phyloP scores from a whole-genome alignment of 2,888 invertebrate species.

The Apantesis nais region DNA sequence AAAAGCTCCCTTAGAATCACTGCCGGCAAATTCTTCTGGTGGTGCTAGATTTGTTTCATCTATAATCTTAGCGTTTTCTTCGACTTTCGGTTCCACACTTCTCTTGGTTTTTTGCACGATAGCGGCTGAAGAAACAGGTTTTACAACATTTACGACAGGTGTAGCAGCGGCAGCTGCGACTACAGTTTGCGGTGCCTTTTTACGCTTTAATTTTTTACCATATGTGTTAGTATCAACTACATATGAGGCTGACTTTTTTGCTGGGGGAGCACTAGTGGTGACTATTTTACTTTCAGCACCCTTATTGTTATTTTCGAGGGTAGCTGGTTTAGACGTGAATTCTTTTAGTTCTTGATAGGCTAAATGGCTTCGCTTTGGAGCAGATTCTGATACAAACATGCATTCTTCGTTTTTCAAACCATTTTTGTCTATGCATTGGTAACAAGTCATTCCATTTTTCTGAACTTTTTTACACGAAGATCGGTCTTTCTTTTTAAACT shows the following conservation, averaged over 20 bases:
- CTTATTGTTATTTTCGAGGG: conserved; percentile 65
- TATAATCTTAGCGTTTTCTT: conserved; percentile 62
- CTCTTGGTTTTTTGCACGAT: conserved; percentile 64
- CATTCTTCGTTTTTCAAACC: conserved; percentile 92
- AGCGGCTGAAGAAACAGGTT: conserved; percentile 38
- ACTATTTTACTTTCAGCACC: conserved; percentile 76
- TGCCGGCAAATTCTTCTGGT: conserved; percentile 83
- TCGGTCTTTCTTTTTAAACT: conserved; percentile 90
- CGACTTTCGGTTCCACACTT: conserved; percentile 68
- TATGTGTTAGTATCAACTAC: conserved; percentile 70
- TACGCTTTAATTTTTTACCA: conserved; percentile 76
- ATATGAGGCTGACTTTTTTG: conserved; percentile 72
- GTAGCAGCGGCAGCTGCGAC: conserved; percentile 60
- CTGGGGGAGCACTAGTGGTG: conserved; percentile 68
- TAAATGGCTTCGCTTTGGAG: conserved; percentile 87
- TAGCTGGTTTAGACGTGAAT: conserved; percentile 81
- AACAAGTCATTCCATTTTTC: conserved; percentile 92
- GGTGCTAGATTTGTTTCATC: conserved; percentile 76
- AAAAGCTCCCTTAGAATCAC: conserved; percentile 86
- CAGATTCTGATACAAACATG: conserved; percentile 90
- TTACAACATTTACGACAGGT: conserved; percentile 54
- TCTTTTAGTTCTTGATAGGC: conserved; percentile 89
- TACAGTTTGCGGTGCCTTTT: conserved; percentile 66
- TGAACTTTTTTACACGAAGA: conserved; percentile 89
- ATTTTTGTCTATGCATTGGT: conserved; percentile 88